phyloP scores from a whole-genome alignment of 1,140 invertebrate genomes.

The Bilobella aurantiaca region DNA sequence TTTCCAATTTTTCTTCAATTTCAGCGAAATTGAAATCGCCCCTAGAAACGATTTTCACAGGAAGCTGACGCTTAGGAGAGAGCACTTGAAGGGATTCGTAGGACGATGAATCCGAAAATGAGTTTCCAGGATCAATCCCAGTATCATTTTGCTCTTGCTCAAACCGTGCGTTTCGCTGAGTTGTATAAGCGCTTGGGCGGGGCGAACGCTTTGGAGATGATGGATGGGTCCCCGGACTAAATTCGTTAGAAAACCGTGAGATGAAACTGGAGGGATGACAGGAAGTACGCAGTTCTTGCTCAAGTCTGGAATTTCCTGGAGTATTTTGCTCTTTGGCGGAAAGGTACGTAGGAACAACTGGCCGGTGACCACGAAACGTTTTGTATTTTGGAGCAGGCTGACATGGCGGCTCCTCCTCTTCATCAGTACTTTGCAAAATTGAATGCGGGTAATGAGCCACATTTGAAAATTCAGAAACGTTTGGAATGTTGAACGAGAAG shows the following conservation, averaged over 20 bases:
- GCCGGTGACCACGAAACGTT: too few species aligned
- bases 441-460: not conserved
- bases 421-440: conserved; percentile 21
- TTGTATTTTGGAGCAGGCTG: too few species aligned
- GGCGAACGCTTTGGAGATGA: too few species aligned
- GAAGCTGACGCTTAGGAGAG: not conserved
- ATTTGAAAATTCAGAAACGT: conserved; percentile 13
- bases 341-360: too few species aligned
- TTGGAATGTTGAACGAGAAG: conserved; percentile 7
- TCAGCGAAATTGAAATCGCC: not conserved
- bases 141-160: not conserved
- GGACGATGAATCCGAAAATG: conserved; percentile 17
- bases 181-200: too few species aligned
- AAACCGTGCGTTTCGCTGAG: too few species aligned
- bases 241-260: too few species aligned
- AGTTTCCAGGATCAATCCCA: not conserved
- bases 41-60: conserved; percentile 6
- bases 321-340: not conserved
- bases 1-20: not conserved
- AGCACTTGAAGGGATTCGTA: conserved; percentile 18
- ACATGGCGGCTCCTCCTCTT: conserved; percentile 13
- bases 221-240: too few species aligned
- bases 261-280: too few species aligned
- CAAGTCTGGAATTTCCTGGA: not conserved
- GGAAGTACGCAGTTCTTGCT: too few species aligned